phyloP scores from a whole-genome alignment of 2,888 invertebrate species.

The Esperia sulphurella region DNA sequence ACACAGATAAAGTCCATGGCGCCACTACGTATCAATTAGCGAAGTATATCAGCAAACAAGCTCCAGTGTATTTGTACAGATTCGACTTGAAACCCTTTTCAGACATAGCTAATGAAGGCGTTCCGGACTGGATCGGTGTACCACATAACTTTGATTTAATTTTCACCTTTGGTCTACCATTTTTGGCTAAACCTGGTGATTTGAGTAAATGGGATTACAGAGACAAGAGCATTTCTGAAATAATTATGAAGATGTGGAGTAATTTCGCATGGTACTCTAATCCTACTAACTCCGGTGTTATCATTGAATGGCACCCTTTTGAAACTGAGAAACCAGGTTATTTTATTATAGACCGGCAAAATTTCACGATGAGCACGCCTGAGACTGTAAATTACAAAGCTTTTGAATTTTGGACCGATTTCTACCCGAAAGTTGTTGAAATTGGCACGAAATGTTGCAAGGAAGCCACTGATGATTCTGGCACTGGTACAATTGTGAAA shows the following conservation, averaged over 20 bases:
- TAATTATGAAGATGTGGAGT: conserved; percentile 89
- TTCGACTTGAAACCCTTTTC: conserved; percentile 88
- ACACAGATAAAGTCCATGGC: conserved; percentile 87
- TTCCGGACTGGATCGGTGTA: conserved; percentile 88
- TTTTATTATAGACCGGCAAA: conserved; percentile 85
- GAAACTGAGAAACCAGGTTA: conserved; percentile 83
- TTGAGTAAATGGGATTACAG: conserved; percentile 85
- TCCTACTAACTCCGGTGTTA: conserved; percentile 84
- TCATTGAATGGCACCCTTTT: conserved; percentile 87
- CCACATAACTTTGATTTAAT: conserved; percentile 91
- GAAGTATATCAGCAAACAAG: conserved; percentile 79
- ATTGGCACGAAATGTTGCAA: conserved; percentile 88
- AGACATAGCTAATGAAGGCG: conserved; percentile 79
- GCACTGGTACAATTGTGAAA: conserved; percentile 37
- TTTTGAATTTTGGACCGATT: conserved; percentile 91
- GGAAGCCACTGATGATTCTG: conserved; percentile 65
- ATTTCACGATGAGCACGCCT: conserved; percentile 86
- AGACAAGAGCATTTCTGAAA: conserved; percentile 88
- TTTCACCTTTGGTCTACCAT: conserved; percentile 90
- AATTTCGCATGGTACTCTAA: conserved; percentile 88
- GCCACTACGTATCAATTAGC: conserved; percentile 85
- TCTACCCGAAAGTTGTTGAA: conserved; percentile 87
- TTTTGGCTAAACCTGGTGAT: conserved; percentile 81
- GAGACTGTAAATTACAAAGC: conserved; percentile 85
- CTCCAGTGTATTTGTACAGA: conserved; percentile 84